Conservation (phyloP, 2,113 vertebrate genomes). For the Tapirus terrestris region DNA sequence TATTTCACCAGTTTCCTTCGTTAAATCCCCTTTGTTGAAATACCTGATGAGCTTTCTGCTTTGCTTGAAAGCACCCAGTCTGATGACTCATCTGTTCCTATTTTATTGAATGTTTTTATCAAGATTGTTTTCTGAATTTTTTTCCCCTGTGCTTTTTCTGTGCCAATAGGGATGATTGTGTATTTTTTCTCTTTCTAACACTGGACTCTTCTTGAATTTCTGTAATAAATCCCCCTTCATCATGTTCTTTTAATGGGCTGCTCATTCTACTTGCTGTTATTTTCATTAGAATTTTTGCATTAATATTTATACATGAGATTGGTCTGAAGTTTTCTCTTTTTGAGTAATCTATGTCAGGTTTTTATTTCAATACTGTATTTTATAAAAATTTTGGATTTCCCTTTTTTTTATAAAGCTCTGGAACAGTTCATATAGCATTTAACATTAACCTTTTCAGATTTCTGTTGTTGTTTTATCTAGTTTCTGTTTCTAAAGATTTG, state of each 20-base stretch:
- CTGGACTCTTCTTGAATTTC: neutral
- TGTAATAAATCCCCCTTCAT: neutral
- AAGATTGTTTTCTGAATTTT: neutral
- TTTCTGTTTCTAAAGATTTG: neutral
- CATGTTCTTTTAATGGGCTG: neutral
- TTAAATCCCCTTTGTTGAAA: neutral
- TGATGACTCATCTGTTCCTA: neutral
- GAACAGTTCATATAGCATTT: neutral
- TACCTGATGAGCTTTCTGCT: neutral
- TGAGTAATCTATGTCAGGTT: neutral
- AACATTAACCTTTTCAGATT: neutral
- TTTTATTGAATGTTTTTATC: neutral
- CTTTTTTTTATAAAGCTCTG: neutral
- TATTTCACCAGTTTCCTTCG: neutral
- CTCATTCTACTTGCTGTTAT: neutral
- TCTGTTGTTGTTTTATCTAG: neutral
- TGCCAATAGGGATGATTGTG: neutral
- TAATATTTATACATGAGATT: neutral
- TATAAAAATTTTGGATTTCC: neutral
- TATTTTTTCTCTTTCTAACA: neutral
- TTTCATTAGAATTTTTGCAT: conserved; percentile 38
- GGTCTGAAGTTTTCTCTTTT: neutral
- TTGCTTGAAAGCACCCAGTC: neutral
- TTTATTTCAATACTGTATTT: conserved; percentile 18
- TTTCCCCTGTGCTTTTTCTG: neutral